phyloP scores from a whole-genome alignment of 2,797 vertebrate genomes.

The Gobio occitaniae region DNA sequence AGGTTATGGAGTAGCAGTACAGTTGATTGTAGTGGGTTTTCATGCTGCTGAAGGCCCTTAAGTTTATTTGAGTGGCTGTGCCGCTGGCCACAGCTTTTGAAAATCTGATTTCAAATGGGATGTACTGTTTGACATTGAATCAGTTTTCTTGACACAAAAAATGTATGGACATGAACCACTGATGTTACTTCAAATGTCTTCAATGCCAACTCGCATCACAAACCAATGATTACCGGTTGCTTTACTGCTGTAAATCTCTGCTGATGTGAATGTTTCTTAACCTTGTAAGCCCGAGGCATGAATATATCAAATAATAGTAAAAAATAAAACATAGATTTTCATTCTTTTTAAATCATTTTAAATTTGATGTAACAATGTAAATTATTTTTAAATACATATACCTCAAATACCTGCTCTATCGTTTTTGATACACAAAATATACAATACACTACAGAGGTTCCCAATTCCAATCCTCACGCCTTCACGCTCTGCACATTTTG shows the following conservation, averaged over 20 bases:
- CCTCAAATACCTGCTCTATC: not conserved
- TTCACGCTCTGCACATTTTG: not conserved
- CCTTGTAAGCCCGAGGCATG: not conserved
- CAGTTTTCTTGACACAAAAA: not conserved
- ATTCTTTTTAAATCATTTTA: not conserved
- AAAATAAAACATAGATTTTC: not conserved
- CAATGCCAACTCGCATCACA: not conserved
- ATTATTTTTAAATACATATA: not conserved
- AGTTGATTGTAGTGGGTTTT: conserved; percentile 25
- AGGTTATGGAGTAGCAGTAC: conserved; percentile 18
- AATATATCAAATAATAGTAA: not conserved
- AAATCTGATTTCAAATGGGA: not conserved
- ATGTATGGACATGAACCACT: not conserved
- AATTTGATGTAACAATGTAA: not conserved
- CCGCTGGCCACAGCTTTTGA: not conserved
- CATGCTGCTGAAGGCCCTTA: not conserved
- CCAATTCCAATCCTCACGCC: not conserved
- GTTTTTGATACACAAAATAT: not conserved
- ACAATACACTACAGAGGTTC: not conserved
- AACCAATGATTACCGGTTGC: not conserved
- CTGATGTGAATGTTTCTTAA: not conserved
- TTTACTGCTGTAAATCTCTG: not conserved
- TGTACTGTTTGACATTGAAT: not conserved
- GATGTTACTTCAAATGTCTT: not conserved
- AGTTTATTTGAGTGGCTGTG: conserved; percentile 3